Percentiles rank a stretch among this genome's conserved stretches.
These are phyloP conservation scores for Drosophila subobscura DNA, from an alignment of 1,140 invertebrate genomes.

Conservation along the genomic window DNA sequence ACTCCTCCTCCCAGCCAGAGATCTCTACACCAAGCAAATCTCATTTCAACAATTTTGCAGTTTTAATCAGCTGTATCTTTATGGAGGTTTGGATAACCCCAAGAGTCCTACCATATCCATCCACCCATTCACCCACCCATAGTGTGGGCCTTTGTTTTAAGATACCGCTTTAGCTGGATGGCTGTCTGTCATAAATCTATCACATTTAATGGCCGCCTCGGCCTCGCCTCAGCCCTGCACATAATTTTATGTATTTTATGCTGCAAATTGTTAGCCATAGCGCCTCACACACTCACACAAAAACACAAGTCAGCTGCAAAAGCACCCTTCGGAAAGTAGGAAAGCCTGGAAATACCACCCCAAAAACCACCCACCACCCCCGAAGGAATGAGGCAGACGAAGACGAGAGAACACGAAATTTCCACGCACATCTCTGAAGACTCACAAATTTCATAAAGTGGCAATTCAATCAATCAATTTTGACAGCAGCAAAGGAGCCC, in stretches of 20 bases:
- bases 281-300: conserved; percentile 67
- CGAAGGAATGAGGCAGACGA: conserved; percentile 11
- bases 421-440: conserved; percentile 82
- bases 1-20: not conserved
- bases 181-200: conserved; percentile 82
- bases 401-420: conserved; percentile 60
- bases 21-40: conserved; percentile 32
- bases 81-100: conserved; percentile 28
- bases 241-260: conserved; percentile 84
- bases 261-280: conserved; percentile 73
- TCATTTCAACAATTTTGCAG: conserved; percentile 73
- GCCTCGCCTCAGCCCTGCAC: conserved; percentile 79
- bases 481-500: conserved; percentile 56
- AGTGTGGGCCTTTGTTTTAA: conserved; percentile 33
- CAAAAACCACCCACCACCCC: conserved; percentile 16
- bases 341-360: conserved; percentile 3
- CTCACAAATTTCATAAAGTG: conserved; percentile 84
- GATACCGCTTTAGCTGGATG: conserved; percentile 31
- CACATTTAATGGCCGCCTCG: conserved; percentile 83
- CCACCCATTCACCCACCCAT: not conserved
- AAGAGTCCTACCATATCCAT: conserved; percentile 6
- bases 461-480: conserved; percentile 84
- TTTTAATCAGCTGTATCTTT: conserved; percentile 74
- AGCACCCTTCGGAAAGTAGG: conserved; percentile 55
- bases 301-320: conserved; percentile 65